Evolutionary conservation across 1,140 invertebrate species (phyloP).

Genomic region (Bombus sylvicola): DNA sequence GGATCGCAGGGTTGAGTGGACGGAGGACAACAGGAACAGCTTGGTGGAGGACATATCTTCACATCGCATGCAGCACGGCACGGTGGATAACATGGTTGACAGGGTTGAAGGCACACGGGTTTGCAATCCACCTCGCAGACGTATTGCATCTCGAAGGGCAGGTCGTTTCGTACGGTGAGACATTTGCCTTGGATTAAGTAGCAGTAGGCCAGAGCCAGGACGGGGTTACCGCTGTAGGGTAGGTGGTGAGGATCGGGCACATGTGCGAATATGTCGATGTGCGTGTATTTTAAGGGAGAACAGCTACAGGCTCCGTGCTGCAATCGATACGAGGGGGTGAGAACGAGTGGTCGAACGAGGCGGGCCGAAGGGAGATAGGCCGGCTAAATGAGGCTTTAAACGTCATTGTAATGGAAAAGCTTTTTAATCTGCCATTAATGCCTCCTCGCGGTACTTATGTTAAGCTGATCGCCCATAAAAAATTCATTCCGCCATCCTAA

Average conservation of each 20-base stretch:
- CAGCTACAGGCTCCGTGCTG: slow-evolving; percentile 78
- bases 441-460: slow-evolving; percentile 29
- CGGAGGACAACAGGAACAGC: slow-evolving; percentile 21
- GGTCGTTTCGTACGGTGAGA: slow-evolving; percentile 69
- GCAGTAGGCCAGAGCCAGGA: slow-evolving; percentile 75
- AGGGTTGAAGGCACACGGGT: slow-evolving; percentile 64
- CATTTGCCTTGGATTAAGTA: slow-evolving; percentile 78
- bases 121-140: slow-evolving; percentile 70
- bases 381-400: slow-evolving; percentile 52
- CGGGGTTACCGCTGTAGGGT: slow-evolving; percentile 74
- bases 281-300: slow-evolving; percentile 77
- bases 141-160: slow-evolving; percentile 71
- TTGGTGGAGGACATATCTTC: slow-evolving; percentile 26
- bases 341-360: neutral
- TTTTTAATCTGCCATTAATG: slow-evolving; percentile 62
- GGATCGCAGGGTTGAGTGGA: slow-evolving; percentile 41
- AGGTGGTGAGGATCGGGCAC: slow-evolving; percentile 55
- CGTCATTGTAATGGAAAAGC: slow-evolving; percentile 55
- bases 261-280: slow-evolving; percentile 74
- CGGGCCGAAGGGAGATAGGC: neutral
- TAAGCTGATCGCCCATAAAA: slow-evolving; percentile 51
- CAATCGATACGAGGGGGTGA: slow-evolving; percentile 55
- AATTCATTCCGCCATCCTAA: slow-evolving; percentile 41
- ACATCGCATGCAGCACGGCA: slow-evolving; percentile 20
- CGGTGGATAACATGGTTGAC: slow-evolving; percentile 54